Base-by-base conservation (phyloP, 2,113 vertebrate species). In the Menura novaehollandiae region DNA sequence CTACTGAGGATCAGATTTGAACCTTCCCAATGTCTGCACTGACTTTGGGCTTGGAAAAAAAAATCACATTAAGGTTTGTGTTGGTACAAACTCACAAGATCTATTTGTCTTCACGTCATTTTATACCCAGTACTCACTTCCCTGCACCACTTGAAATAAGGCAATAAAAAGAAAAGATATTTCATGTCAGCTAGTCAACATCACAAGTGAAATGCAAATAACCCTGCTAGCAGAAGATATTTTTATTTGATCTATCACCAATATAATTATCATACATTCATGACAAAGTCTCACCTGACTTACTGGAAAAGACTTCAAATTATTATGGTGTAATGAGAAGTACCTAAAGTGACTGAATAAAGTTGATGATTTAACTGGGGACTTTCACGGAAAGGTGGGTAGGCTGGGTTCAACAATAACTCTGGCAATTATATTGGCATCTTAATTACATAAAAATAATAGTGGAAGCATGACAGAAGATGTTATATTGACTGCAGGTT, bases 131-230 rank as follows among this genome's bases (percentile, higher is more conserved):
- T 35, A 58, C 13, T 67, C 58, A 23, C 58, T 79, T 68, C 16
- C 46, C 26, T 62, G 55, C 21, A 87, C 35, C 52, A 41, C 63
- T 52, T 73, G 28, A 94, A 91, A 23, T 73, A 83, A 92, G 7
- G 1, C 13, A 73, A 37, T 69, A 88, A 78, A 72, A 73, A 43
- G 28, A 55, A 60, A n/a, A 71, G 28, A 52, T 26, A 88, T 68
- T 93, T 92, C 59, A 27, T 27, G 43, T 63, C 84, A 69, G 28
- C 28, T 62, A 89, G 81, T 35, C 10, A 30, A 71, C 86, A 92
- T 77, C 22, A n/a, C 7, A 41, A 93, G 52, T 43, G 76, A 97
- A 97, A 95, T 56, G 85, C 67, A 96, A 96, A 96, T 67, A 91
- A 83, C 55, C 33, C 49, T 47, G 32, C 35, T 33, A 85, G 55